phyloP scores from a whole-genome alignment of 2,113 vertebrate genomes.

The Steatornis caripensis region DNA sequence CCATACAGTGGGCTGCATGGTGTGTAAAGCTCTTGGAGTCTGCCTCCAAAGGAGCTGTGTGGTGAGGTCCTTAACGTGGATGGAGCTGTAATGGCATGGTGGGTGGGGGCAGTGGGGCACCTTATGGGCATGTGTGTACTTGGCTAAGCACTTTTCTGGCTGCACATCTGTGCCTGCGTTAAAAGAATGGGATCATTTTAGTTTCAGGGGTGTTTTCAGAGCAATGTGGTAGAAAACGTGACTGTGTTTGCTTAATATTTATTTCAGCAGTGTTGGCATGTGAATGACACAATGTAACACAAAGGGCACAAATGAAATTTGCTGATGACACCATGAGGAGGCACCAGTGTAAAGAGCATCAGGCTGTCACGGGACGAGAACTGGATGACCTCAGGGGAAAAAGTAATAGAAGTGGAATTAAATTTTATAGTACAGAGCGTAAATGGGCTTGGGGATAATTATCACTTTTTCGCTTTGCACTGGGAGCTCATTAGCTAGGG shows the following conservation, averaged over 20 bases:
- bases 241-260: background rate
- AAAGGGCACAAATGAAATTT: background rate
- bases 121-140: background rate
- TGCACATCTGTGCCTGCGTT: background rate
- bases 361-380: background rate
- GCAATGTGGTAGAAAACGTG: background rate
- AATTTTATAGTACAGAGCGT: background rate
- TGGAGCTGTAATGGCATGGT: background rate
- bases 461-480: background rate
- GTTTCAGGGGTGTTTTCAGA: background rate
- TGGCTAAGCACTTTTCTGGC: background rate
- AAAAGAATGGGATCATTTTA: background rate
- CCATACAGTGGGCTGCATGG: background rate
- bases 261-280: background rate
- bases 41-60: background rate
- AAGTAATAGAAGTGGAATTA: background rate
- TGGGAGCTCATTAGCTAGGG: slow-evolving; percentile 3
- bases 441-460: background rate
- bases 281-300: background rate
- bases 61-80: background rate
- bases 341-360: background rate
- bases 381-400: background rate
- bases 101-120: fast-evolving
- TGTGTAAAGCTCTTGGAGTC: background rate
- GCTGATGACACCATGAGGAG: background rate